Base-by-base conservation (phyloP, 1,140 invertebrate species). In the Drosophila nigromelanica region DNA sequence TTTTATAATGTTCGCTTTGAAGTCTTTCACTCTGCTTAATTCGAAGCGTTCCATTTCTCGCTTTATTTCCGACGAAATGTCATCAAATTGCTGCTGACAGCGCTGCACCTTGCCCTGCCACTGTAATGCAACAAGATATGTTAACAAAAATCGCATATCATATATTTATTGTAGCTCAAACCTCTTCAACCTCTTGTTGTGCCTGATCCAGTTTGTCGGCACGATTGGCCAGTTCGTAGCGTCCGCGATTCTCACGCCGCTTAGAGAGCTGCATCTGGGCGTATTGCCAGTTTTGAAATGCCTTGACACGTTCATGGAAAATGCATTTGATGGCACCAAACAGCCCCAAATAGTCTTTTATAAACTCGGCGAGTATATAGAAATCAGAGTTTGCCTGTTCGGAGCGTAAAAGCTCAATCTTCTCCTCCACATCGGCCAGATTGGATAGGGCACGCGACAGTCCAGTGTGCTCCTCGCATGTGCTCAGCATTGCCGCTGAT, bases 231-330 rank as follows among this genome's bases (percentile, higher is more conserved):
- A 99, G 92, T 91, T 99, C 98, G 1, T 98, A 93, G 90, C 98
- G 97, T 2, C 96, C 96, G 92, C 99, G 99, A 68, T 95, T 95
- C 92, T 99, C 98, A 48, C 98, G 94, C 90, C 99, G 98, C 91
- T 98, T 98, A 12, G 96, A 98, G 27, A 99, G 92, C 92, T 96
- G 98, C 92, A 97, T 95, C 93, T 99, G 97, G 45, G 98, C 97
- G 90, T 98, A 97, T 92, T 99, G 98, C 97, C 98, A 99, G 80
- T 96, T 97, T 93, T 99, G 98, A 92, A 98, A 99, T 0, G 97
- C 95, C 60, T 99, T 99, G 0, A 99, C 98, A 80, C 99, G 94
- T 92, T 99, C 98, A 91, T 99, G 97, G 86, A 99, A 99, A n/a
- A 98, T 97, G 91, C 98, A 98, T 93, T 99, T 98, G 35, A 99